These are phyloP conservation scores for Myodes glareolus DNA, from an alignment of 2,113 vertebrate genomes.

Conservation along the genomic window DNA sequence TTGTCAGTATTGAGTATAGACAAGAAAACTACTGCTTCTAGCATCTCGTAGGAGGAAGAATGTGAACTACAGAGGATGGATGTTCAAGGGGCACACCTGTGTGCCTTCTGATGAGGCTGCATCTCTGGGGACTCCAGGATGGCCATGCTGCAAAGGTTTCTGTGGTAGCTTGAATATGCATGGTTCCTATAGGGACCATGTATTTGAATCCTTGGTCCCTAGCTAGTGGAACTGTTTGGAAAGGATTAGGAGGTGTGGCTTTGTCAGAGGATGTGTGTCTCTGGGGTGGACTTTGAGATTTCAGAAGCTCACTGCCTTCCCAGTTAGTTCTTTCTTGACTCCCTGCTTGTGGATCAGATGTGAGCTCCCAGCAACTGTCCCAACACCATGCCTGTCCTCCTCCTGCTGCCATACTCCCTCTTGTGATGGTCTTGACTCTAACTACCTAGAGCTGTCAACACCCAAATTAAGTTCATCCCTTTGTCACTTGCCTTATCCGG, in stretches of 20 bases:
- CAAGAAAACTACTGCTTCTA: background rate
- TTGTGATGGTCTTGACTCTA: background rate
- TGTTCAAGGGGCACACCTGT: rapidly evolving
- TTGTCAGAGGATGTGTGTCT: background rate
- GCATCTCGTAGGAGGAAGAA: background rate
- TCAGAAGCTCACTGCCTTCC: background rate
- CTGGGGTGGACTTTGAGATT: background rate
- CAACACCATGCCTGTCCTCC: background rate
- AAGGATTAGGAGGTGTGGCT: background rate
- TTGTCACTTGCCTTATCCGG: background rate
- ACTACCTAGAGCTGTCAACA: background rate
- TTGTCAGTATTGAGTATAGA: no score
- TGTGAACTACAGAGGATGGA: rapidly evolving
- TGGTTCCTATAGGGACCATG: background rate
- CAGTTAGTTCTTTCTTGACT: background rate
- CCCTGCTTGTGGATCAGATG: no score
- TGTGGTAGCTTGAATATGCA: background rate
- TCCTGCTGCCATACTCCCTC: background rate
- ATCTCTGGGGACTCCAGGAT: background rate
- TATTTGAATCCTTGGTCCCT: background rate
- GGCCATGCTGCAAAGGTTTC: background rate
- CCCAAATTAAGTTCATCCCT: background rate
- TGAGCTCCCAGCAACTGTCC: background rate
- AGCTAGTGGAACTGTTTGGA: background rate
- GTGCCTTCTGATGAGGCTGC: background rate